phyloP scores from a whole-genome alignment of 2,797 vertebrate genomes.

The Sebastes kiyomatsui region DNA sequence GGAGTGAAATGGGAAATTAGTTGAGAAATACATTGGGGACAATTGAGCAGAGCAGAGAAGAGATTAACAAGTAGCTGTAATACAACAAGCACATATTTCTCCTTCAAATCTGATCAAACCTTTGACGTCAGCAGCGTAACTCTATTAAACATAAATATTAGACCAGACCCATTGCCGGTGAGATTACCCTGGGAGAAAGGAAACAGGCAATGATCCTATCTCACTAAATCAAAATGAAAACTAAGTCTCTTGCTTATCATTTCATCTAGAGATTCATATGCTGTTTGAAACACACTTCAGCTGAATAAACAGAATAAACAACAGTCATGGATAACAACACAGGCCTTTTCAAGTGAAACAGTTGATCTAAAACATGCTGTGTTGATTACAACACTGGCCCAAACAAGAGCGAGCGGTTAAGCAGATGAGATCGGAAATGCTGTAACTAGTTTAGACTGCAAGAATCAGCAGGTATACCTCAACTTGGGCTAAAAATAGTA shows the following conservation, averaged over 20 bases:
- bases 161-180: not conserved
- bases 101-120: constrained; percentile 39
- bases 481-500: not conserved
- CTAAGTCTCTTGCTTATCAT: not conserved
- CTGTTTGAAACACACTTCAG: constrained; percentile 1
- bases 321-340: not conserved
- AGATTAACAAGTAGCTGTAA: constrained; percentile 22
- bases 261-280: not conserved
- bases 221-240: constrained; percentile 2
- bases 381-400: not conserved
- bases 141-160: constrained; percentile 20
- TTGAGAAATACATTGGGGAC: not conserved
- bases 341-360: not conserved
- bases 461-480: not conserved
- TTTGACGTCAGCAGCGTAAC: constrained; percentile 33
- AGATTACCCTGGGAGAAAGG: constrained; percentile 9
- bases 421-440: not conserved
- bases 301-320: not conserved
- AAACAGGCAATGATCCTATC: not conserved
- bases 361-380: not conserved
- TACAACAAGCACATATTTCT: constrained; percentile 20
- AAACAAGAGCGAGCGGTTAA: not conserved
- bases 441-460: not conserved
- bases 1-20: constrained; percentile 3
- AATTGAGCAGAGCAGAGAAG: not conserved